phyloP scores from a whole-genome alignment of 2,888 invertebrate species.

The Drosophila fungiperda region DNA sequence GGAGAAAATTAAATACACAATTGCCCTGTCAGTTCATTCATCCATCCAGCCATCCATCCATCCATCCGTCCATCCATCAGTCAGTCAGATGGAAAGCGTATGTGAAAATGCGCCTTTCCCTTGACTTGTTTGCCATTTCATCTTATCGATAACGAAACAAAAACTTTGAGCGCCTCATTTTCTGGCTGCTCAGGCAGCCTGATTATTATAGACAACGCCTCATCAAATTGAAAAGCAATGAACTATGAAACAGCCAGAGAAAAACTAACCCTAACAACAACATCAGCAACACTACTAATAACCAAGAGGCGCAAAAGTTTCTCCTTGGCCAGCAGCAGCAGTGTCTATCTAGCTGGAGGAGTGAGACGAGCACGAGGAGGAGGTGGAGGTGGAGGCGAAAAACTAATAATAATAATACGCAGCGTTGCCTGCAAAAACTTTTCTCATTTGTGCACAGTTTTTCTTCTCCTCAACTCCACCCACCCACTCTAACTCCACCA shows the following conservation, averaged over 20 bases:
- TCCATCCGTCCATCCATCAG: conserved; percentile 33
- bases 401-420: conserved; percentile 79
- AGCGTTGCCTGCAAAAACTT: conserved; percentile 71
- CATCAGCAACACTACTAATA: conserved; percentile 40
- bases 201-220: conserved; percentile 83
- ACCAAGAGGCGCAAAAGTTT: conserved; percentile 61
- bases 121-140: conserved; percentile 7
- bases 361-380: background rate
- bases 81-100: conserved; percentile 40
- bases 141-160: conserved; percentile 38
- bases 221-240: conserved; percentile 85
- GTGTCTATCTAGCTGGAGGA: background rate
- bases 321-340: conserved; percentile 12
- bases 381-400: conserved; percentile 38
- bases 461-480: background rate
- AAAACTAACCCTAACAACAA: conserved; percentile 39
- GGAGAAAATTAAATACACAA: conserved; percentile 35
- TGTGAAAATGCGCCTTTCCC: conserved; percentile 27
- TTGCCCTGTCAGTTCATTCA: conserved; percentile 32
- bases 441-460: conserved; percentile 73
- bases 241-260: conserved; percentile 79
- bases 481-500: background rate
- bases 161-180: conserved; percentile 65
- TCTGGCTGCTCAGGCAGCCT: conserved; percentile 61
- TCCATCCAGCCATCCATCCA: background rate